Percentiles rank a stretch among this genome's conserved stretches.
Conservation (phyloP, 1,140 invertebrate genomes). For the Homarus americanus region DNA sequence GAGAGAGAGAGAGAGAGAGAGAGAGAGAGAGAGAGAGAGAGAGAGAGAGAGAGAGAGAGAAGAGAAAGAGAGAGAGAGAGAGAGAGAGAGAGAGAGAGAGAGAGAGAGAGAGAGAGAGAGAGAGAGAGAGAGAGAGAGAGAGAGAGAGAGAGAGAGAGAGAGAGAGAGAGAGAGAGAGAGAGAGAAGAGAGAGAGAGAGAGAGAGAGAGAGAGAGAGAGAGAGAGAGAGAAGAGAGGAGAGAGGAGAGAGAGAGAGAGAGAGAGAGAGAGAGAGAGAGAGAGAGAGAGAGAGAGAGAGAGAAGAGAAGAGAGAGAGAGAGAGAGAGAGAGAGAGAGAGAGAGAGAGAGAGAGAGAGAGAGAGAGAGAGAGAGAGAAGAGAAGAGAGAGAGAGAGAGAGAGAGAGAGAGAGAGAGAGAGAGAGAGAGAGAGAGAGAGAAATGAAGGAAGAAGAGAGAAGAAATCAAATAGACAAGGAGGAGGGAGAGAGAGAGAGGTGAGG, state of each 20-base stretch:
- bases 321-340: background rate
- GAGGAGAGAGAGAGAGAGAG: too few relatives aligned
- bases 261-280: too few relatives aligned
- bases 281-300: too few relatives aligned
- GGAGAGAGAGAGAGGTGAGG: too few relatives aligned
- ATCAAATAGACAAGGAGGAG: too few relatives aligned
- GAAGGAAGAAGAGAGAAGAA: too few relatives aligned
- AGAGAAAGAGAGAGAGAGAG: background rate
- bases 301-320: background rate
- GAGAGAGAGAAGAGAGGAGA: background rate
- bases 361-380: conserved; percentile 7
- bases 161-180: too few relatives aligned
- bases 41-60: too few relatives aligned
- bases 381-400: conserved; percentile 5
- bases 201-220: too few relatives aligned
- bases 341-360: background rate
- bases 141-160: background rate
- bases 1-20: background rate
- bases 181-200: too few relatives aligned
- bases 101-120: background rate
- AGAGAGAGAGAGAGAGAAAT: background rate
- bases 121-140: background rate
- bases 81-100: background rate
- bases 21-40: background rate
- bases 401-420: conserved; percentile 4